A percentile compares a stretch with the other conserved stretches of the same genome.
These are phyloP conservation scores for Falcunculus frontatus DNA, from an alignment of 2,113 vertebrate species.

Conservation along the genomic window DNA sequence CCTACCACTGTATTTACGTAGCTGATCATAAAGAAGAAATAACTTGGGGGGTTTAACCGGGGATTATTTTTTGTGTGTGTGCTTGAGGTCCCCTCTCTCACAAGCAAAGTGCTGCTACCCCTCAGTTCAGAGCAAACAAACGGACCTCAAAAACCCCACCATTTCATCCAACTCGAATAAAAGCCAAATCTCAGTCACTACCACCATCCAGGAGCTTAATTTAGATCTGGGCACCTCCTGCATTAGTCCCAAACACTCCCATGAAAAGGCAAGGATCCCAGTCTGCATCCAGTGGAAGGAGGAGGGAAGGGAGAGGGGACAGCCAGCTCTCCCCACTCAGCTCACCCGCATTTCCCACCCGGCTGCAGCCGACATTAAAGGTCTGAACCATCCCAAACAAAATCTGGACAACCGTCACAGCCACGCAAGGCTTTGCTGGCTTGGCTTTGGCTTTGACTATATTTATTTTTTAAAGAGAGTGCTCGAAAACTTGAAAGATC, in stretches of 20 bases:
- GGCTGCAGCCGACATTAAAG: not conserved
- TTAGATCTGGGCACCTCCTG: not conserved
- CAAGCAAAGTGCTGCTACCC: not conserved
- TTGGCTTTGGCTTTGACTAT: not conserved
- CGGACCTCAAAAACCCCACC: not conserved
- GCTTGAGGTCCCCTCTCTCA: not conserved
- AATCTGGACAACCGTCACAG: not conserved
- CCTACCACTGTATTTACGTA: slow-evolving; percentile 31
- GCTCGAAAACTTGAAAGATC: slow-evolving; percentile 24
- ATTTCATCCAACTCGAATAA: not conserved
- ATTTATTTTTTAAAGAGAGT: not conserved
- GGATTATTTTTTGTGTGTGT: not conserved
- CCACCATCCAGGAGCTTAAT: not conserved
- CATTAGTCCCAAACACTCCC: not conserved
- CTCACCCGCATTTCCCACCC: not conserved
- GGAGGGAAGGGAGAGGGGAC: not conserved
- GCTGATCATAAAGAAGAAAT: slow-evolving; percentile 53
- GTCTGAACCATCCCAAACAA: slow-evolving; percentile 15
- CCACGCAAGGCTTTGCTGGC: not conserved
- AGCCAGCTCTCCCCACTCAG: not conserved
- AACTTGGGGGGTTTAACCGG: not conserved
- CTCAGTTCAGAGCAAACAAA: not conserved
- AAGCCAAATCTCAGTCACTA: not conserved
- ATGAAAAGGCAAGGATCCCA: not conserved
- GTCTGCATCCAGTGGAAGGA: not conserved